Conservation (phyloP, 2,113 vertebrate species). For the Leptobrachium leishanense region DNA sequence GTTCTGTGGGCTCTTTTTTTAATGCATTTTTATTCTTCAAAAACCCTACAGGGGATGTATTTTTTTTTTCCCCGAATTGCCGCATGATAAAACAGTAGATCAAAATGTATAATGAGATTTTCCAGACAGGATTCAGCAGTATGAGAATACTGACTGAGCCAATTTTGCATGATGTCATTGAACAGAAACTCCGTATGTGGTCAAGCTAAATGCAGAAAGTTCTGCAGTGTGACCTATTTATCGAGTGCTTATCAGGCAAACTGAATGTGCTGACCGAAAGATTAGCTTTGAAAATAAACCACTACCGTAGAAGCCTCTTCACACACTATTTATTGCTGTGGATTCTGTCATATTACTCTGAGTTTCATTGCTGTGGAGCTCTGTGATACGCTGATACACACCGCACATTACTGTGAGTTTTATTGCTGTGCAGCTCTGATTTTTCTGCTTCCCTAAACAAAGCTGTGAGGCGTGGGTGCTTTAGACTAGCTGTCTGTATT, state of each 20-base stretch:
- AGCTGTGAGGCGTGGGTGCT: too few relatives aligned
- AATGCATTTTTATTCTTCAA: background rate
- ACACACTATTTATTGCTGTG: too few relatives aligned
- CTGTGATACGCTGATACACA: too few relatives aligned
- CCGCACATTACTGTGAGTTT: too few relatives aligned
- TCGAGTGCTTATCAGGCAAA: background rate
- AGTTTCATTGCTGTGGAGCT: too few relatives aligned
- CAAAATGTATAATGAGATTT: slow-evolving; percentile 11
- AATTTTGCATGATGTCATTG: slow-evolving; percentile 1
- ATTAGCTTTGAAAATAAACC: background rate
- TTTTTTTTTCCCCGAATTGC: background rate
- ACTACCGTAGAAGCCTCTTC: too few relatives aligned
- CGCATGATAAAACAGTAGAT: background rate
- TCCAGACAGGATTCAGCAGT: slow-evolving; percentile 2
- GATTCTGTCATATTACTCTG: too few relatives aligned
- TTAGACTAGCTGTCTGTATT: too few relatives aligned
- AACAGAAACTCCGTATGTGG: background rate
- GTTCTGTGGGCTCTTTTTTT: background rate
- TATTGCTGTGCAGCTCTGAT: too few relatives aligned
- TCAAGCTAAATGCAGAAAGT: background rate
- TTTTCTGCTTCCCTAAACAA: too few relatives aligned
- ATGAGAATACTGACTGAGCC: background rate
- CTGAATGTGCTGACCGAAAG: background rate
- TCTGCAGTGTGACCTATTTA: slow-evolving; percentile 1
- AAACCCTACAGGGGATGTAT: background rate